Evolutionary conservation across 2,797 vertebrate genomes (phyloP).

Genomic region (Malurus splendens): DNA sequence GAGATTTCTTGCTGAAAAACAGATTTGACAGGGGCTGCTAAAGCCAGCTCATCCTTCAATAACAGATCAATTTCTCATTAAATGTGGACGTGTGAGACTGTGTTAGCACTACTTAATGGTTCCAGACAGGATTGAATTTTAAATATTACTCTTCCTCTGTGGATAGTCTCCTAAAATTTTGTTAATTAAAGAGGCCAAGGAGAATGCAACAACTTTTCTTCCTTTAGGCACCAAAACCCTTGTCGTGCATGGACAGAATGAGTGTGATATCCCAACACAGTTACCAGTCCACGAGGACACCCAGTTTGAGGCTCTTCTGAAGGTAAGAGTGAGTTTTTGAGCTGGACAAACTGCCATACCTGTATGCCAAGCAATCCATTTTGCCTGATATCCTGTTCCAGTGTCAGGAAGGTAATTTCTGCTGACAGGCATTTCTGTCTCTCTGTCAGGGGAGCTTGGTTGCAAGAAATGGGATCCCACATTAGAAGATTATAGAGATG

Average conservation of each 20-base stretch:
- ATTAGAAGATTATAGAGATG: not conserved
- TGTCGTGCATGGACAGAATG: conserved; percentile 97
- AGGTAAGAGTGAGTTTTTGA: conserved; percentile 72
- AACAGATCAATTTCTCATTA: not conserved
- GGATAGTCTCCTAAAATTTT: not conserved
- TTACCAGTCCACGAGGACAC: conserved; percentile 98
- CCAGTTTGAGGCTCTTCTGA: conserved; percentile 95
- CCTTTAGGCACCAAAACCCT: conserved; percentile 91
- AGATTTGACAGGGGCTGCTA: not conserved
- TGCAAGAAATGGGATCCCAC: not conserved
- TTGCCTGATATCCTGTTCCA: not conserved
- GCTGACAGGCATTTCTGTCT: not conserved
- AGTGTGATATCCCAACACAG: conserved; percentile 98
- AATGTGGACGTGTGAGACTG: not conserved
- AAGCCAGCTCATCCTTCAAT: not conserved
- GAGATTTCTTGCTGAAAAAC: conserved; percentile 30
- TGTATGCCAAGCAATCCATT: not conserved
- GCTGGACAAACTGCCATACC: not conserved
- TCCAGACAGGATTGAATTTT: not conserved
- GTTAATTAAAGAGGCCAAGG: not conserved
- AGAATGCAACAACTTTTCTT: conserved; percentile 26
- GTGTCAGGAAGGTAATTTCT: not conserved
- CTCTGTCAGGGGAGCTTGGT: not conserved
- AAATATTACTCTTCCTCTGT: not conserved
- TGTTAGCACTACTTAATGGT: not conserved